phyloP scores from a whole-genome alignment of 1,140 invertebrate species.

The Eriocheir sinensis region DNA sequence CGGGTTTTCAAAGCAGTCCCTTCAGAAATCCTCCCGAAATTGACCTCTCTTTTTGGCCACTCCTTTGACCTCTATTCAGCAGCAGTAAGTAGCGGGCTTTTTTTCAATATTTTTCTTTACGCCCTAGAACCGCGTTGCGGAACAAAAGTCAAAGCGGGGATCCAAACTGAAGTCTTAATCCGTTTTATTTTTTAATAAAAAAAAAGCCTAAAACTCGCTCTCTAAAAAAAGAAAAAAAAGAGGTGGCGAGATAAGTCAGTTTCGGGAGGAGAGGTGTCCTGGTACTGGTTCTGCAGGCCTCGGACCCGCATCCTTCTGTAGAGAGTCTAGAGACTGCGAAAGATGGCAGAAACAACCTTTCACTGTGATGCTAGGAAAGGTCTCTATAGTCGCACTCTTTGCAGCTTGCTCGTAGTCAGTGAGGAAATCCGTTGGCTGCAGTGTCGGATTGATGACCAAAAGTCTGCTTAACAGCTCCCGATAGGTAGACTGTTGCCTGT shows the following conservation, averaged over 20 bases:
- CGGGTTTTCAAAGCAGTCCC: not conserved
- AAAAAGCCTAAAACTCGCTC: too few relatives aligned
- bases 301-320: not conserved
- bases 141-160: not conserved
- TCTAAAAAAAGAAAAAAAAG: too few relatives aligned
- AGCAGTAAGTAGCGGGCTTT: not conserved
- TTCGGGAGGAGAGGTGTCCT: too few relatives aligned
- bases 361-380: constrained; percentile 30
- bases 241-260: too few relatives aligned
- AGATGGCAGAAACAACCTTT: constrained; percentile 37
- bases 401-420: constrained; percentile 46
- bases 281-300: not conserved
- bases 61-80: too few relatives aligned
- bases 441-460: not conserved
- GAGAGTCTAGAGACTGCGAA: not conserved
- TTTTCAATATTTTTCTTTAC: not conserved
- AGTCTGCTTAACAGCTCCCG: not conserved
- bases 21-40: not conserved
- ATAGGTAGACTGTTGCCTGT: constrained; percentile 37
- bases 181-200: too few relatives aligned
- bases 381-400: not conserved
- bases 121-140: not conserved
- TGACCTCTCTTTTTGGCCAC: too few relatives aligned
- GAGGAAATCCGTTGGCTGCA: constrained; percentile 8
- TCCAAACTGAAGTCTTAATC: not conserved